Evolutionary conservation across 2,888 invertebrate species (phyloP).

Genomic region (Drosophila mettleri): DNA sequence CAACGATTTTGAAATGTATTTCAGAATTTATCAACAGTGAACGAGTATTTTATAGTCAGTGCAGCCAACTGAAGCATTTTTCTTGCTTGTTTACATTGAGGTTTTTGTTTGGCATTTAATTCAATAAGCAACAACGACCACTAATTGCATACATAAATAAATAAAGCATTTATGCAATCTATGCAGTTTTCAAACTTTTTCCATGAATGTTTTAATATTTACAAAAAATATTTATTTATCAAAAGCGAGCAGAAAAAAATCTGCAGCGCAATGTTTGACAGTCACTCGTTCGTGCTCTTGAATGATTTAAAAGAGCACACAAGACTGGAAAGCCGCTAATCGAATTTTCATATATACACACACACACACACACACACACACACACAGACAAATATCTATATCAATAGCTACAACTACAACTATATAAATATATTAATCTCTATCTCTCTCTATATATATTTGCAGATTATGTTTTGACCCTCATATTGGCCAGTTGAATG

Average conservation of each 20-base stretch:
- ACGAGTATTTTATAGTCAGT: not conserved
- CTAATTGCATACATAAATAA: constrained; percentile 18
- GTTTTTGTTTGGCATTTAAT: constrained; percentile 2
- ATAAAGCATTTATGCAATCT: constrained; percentile 9
- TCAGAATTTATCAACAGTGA: not conserved
- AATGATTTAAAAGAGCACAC: constrained; percentile 49
- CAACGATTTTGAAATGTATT: too few relatives aligned
- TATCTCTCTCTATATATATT: constrained; percentile 41
- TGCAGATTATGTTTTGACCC: constrained; percentile 68
- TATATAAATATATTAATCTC: not conserved
- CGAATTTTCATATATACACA: constrained; percentile 64
- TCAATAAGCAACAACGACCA: constrained; percentile 5
- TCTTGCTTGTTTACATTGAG: not conserved
- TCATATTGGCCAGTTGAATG: constrained; percentile 61
- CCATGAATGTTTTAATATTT: constrained; percentile 2
- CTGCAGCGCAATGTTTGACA: constrained; percentile 14
- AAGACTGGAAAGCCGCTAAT: constrained; percentile 60
- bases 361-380: too few relatives aligned
- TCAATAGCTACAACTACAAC: not conserved
- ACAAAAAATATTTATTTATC: constrained; percentile 3
- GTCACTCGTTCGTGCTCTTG: constrained; percentile 31
- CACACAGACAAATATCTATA: too few relatives aligned
- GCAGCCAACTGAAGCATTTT: not conserved
- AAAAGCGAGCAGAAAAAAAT: constrained; percentile 8
- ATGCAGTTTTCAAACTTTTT: constrained; percentile 3